Percentiles rank a stretch among this genome's conserved stretches.
Evolutionary conservation across 2,797 vertebrate species (phyloP).

Genomic region (Acipenser transmontanus): DNA sequence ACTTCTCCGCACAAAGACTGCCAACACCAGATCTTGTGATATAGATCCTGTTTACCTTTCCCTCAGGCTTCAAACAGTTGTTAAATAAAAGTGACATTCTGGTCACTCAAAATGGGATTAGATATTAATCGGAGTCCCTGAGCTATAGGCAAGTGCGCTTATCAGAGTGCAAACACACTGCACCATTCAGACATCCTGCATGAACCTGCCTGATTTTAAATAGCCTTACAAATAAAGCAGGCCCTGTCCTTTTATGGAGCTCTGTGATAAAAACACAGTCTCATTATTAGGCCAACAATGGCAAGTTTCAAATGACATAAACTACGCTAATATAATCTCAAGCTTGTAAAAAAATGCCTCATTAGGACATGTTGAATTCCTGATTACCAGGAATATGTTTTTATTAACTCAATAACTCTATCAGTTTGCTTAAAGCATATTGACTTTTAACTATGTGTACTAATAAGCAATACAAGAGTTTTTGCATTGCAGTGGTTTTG

Average conservation of each 20-base stretch:
- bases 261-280: conserved; percentile 27
- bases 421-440: too few relatives aligned
- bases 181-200: neutral
- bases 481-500: too few relatives aligned
- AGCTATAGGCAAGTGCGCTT: conserved; percentile 19
- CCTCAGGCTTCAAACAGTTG: neutral
- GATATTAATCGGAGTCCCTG: conserved; percentile 19
- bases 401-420: too few relatives aligned
- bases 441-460: too few relatives aligned
- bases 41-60: conserved; percentile 12
- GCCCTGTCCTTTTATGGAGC: conserved; percentile 12
- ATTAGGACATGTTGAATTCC: too few relatives aligned
- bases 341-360: neutral
- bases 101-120: conserved; percentile 21
- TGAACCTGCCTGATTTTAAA: conserved; percentile 2
- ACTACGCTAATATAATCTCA: conserved; percentile 25
- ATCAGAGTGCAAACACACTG: conserved; percentile 19
- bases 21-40: neutral
- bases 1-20: neutral
- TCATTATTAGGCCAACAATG: conserved; percentile 27
- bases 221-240: conserved; percentile 3
- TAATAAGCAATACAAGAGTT: too few relatives aligned
- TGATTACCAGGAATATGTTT: too few relatives aligned
- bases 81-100: conserved; percentile 1
- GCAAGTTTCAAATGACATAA: conserved; percentile 25